Conservation (phyloP, 2,113 vertebrate genomes). For the Eira barbara region DNA sequence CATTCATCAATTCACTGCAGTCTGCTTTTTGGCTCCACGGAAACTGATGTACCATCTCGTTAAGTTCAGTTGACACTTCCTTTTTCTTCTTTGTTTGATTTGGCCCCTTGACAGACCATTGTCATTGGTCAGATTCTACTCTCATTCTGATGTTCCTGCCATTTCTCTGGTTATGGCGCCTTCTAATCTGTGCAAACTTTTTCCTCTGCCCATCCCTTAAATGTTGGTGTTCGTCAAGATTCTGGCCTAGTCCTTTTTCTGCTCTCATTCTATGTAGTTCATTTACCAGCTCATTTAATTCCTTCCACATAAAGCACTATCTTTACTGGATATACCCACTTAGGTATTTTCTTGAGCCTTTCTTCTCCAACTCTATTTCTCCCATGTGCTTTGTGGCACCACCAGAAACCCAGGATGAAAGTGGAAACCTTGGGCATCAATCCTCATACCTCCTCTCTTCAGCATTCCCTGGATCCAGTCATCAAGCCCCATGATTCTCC, state of each 20-base stretch:
- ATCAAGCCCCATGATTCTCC: conserved; percentile 4
- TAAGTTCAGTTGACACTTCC: neutral
- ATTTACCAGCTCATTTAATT: neutral
- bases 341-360: neutral
- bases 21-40: neutral
- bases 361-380: neutral
- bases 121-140: neutral
- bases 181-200: neutral
- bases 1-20: neutral
- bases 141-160: neutral
- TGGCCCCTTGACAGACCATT: neutral
- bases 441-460: neutral
- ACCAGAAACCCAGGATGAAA: neutral
- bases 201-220: neutral
- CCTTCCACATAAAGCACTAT: neutral
- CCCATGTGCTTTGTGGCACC: neutral
- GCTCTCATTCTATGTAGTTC: neutral
- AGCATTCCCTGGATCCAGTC: neutral
- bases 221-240: neutral
- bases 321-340: neutral
- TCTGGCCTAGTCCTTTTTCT: neutral
- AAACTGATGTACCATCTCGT: neutral
- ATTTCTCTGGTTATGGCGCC: neutral
- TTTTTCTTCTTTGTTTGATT: neutral
- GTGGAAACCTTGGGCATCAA: neutral